phyloP scores from a whole-genome alignment of 2,797 vertebrate species.

The Poeciliopsis paucimaculata region DNA sequence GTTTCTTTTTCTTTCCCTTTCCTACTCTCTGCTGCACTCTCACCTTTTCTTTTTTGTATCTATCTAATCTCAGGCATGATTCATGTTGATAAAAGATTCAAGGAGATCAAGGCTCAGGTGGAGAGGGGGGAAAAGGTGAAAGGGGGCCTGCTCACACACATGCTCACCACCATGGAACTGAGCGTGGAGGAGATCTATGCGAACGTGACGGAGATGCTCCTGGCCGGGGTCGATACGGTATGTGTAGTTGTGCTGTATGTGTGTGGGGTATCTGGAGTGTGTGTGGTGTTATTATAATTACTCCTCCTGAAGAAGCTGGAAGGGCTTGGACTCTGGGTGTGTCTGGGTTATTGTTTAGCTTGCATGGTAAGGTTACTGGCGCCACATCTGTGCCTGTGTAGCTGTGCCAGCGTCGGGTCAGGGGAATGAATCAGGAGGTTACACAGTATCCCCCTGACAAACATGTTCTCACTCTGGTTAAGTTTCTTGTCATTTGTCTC shows the following conservation, averaged over 20 bases:
- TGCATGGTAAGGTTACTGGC: conserved; percentile 65
- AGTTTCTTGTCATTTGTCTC: conserved; percentile 67
- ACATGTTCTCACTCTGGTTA: conserved; percentile 71
- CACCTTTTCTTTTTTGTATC: conserved; percentile 24
- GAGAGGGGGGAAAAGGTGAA: conserved; percentile 81
- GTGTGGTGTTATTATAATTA: neutral
- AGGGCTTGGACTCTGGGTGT: conserved; percentile 20
- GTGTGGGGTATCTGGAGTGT: conserved; percentile 18
- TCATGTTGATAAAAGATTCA: conserved; percentile 87
- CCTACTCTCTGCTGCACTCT: conserved; percentile 8
- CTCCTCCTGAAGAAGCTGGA: neutral
- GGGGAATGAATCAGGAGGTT: conserved; percentile 57
- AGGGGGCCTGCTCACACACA: conserved; percentile 89
- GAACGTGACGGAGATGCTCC: conserved; percentile 93
- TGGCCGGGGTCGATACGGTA: conserved; percentile 93
- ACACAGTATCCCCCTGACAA: conserved; percentile 62
- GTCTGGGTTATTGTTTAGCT: conserved; percentile 56
- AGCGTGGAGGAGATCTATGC: conserved; percentile 92
- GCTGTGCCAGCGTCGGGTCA: conserved; percentile 69
- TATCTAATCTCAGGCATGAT: conserved; percentile 83
- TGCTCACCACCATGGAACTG: conserved; percentile 88
- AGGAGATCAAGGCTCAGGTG: conserved; percentile 82
- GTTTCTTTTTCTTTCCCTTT: conserved; percentile 13
- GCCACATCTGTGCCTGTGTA: conserved; percentile 60
- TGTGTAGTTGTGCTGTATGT: conserved; percentile 33